phyloP scores from a whole-genome alignment of 2,797 vertebrate species.

The Microctenopoma stevenorrisi region DNA sequence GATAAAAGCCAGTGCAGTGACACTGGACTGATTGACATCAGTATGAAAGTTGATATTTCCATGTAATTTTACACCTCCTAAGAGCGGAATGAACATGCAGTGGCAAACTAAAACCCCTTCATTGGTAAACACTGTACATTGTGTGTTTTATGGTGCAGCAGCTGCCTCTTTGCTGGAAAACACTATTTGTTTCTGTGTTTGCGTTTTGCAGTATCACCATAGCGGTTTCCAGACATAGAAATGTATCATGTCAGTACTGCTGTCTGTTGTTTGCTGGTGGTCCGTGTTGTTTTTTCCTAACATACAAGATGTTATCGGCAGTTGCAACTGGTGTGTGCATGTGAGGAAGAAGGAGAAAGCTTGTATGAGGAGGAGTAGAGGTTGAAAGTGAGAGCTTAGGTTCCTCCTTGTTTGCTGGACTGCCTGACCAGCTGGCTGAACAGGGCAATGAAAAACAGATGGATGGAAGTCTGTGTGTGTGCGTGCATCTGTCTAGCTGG shows the following conservation, averaged over 20 bases:
- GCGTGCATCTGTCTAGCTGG: constrained; percentile 31
- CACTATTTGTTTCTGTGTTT: constrained; percentile 35
- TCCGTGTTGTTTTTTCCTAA: not conserved
- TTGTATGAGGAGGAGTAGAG: constrained; percentile 8
- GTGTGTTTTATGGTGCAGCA: constrained; percentile 13
- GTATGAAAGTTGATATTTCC: not conserved
- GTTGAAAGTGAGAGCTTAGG: constrained; percentile 12
- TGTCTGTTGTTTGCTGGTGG: constrained; percentile 21
- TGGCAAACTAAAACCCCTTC: not conserved
- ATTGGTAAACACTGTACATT: constrained; percentile 13
- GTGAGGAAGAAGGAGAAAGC: not conserved
- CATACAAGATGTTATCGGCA: constrained; percentile 10
- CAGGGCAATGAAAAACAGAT: constrained; percentile 57
- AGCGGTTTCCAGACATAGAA: constrained; percentile 23
- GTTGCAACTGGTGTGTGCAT: not conserved
- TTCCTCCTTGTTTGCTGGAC: constrained; percentile 28
- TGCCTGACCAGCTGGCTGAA: constrained; percentile 45
- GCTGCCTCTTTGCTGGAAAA: constrained; percentile 15
- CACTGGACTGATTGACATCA: too few relatives aligned
- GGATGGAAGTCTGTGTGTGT: constrained; percentile 36
- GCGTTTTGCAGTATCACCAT: constrained; percentile 15
- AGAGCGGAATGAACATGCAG: not conserved
- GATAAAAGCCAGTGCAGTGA: too few relatives aligned
- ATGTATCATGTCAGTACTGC: constrained; percentile 28
- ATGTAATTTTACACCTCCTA: too few relatives aligned